Base-by-base conservation (phyloP, 1,140 invertebrate species). In the Dufourea novaeangliae region DNA sequence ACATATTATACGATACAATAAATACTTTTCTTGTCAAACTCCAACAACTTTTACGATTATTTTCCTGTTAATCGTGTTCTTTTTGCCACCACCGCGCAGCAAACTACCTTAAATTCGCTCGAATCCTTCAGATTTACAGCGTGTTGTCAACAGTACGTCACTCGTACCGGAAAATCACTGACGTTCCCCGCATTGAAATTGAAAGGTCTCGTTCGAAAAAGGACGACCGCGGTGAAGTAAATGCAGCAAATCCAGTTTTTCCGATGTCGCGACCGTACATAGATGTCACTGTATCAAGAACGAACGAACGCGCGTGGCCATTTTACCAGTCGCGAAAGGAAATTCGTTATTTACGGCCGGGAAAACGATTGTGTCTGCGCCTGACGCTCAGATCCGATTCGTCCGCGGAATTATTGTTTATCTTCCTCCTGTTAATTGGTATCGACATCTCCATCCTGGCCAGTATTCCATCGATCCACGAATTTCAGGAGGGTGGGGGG, bases 61-160 rank as follows among this genome's bases (percentile, higher is more conserved):
- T 8, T 37, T 37, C 34, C 3, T 8, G 34, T 37, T 37, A 8
- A 8, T 5, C 3, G 8, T 37, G 34, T 8, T 37, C 34, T 3
- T 8, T 37, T 37, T 37, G 34, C 34, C 34, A n/a, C 3, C 4
- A n/a, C 14, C 46, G 20, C 46, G 46, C 20, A 2, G 17, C n/a
- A 7, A n/a, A 5, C 54, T n/a, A n/a, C 37, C 22, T 32, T 11
- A 3, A 11, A 0, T 10, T n/a, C 29, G 34, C 6, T 50, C 2
- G 25, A 44, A 44, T 52, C n/a, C 68, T 70, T 44, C 22, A 59
- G 59, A 70, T 57, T 70, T 59, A 27, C 56, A 14, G 29, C 32
- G 39, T 17, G 54, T n/a, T 57, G 52, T 57, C 52, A 20, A 20
- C 25, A 11, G 20, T n/a, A 29, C 34, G 68, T 70, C 68, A 70